Evolutionary conservation across 2,797 vertebrate genomes (phyloP).

Genomic region (Microctenopoma stevenorrisi): DNA sequence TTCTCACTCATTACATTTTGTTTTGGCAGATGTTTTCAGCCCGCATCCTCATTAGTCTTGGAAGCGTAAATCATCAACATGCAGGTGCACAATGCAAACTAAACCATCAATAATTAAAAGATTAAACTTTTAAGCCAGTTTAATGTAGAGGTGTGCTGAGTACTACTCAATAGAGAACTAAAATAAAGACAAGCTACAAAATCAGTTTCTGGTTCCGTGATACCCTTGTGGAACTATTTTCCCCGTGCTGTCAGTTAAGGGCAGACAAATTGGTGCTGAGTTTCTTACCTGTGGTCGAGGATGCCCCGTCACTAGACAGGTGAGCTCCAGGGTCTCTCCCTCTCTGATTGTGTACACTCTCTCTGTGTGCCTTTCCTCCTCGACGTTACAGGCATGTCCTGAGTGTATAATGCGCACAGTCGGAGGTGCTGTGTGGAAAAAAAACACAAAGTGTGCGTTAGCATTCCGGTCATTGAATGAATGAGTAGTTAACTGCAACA

Average conservation of each 20-base stretch:
- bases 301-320: conserved; percentile 95
- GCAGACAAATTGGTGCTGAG: accelerated
- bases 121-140: conserved; percentile 76
- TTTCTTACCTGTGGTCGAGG: conserved; percentile 95
- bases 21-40: conserved; percentile 63
- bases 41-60: conserved; percentile 61
- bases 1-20: conserved; percentile 55
- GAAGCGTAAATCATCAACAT: conserved; percentile 67
- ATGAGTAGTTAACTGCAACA: conserved; percentile 48
- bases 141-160: conserved; percentile 45
- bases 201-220: conserved; percentile 23
- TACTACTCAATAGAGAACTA: conserved; percentile 39
- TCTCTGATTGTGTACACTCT: conserved; percentile 97
- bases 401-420: conserved; percentile 96
- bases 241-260: background rate
- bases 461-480: conserved; percentile 44
- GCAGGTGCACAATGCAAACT: conserved; percentile 70
- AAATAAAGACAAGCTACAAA: conserved; percentile 1
- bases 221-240: background rate
- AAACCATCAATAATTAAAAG: conserved; percentile 74
- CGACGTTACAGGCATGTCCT: conserved; percentile 95
- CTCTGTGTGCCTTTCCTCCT: conserved; percentile 96
- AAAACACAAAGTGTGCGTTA: conserved; percentile 29
- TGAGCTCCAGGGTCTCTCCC: conserved; percentile 95
- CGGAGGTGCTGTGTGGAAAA: conserved; percentile 87